These are phyloP conservation scores for Homarus gammarus DNA, from an alignment of 2,888 invertebrate genomes.

Conservation along the genomic window DNA sequence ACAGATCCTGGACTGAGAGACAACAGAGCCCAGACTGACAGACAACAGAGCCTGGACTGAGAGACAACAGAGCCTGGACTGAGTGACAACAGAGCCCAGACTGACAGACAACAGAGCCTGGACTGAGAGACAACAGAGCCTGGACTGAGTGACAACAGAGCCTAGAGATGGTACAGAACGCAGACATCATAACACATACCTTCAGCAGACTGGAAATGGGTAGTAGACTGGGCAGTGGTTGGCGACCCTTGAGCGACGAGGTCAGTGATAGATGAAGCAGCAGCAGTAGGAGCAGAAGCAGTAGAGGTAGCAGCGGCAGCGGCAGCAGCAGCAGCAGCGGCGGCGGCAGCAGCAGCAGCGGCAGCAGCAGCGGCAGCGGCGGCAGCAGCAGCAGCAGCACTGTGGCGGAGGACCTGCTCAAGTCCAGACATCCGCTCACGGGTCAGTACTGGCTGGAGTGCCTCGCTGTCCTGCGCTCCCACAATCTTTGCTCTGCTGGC, in stretches of 20 bases:
- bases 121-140: no score
- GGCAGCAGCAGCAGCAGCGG: slow-evolving; percentile 12
- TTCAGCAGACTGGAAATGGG: slow-evolving; percentile 33
- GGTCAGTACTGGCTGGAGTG: background rate
- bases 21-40: no score
- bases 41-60: no score
- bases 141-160: no score
- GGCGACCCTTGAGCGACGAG: slow-evolving; percentile 8
- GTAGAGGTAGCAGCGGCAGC: slow-evolving; percentile 1
- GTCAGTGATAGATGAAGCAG: slow-evolving; percentile 25
- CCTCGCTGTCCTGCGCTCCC: background rate
- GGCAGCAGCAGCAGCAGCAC: slow-evolving; percentile 18
- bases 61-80: no score
- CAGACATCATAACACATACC: slow-evolving; percentile 2
- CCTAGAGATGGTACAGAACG: no score
- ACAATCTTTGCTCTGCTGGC: background rate
- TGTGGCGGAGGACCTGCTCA: slow-evolving; percentile 11
- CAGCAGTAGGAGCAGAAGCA: slow-evolving; percentile 20
- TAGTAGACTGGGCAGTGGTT: background rate
- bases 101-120: no score
- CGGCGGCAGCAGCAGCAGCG: slow-evolving; percentile 3
- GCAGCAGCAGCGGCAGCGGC: slow-evolving; percentile 4
- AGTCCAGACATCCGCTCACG: slow-evolving; percentile 25
- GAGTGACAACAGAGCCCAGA: no score
- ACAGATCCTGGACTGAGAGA: no score